phyloP scores from a whole-genome alignment of 1,140 invertebrate species.

The Zaprionus taronus region DNA sequence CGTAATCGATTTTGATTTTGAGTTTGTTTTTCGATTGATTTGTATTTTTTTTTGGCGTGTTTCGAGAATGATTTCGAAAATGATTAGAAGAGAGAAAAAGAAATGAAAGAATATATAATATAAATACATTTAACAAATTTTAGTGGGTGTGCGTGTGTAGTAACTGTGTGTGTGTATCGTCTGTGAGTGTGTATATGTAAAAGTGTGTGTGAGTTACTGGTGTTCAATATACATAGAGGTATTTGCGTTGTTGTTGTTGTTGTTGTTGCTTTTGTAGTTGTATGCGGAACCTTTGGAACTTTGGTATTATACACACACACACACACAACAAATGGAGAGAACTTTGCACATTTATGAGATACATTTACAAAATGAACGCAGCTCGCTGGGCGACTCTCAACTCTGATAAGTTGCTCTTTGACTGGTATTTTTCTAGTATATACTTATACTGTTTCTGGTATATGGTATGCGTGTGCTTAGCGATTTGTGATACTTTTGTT shows the following conservation, averaged over 20 bases:
- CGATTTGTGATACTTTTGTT: conserved; percentile 33
- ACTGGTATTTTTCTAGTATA: conserved; percentile 25
- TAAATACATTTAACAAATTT: conserved; percentile 84
- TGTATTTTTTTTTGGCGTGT: conserved; percentile 55
- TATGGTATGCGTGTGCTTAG: conserved; percentile 34
- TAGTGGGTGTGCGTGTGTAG: conserved; percentile 58
- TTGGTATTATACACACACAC: conserved; percentile 28
- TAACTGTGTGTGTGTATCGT: conserved; percentile 37
- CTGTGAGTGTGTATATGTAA: conserved; percentile 44
- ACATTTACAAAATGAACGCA: conserved; percentile 41
- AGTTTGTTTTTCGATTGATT: conserved; percentile 39
- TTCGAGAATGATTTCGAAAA: conserved; percentile 81
- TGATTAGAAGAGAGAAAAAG: conserved; percentile 84
- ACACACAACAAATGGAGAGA: conserved; percentile 18
- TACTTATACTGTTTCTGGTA: conserved; percentile 18
- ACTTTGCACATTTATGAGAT: conserved; percentile 27
- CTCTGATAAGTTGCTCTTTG: conserved; percentile 25
- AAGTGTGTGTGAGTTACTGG: conserved; percentile 41
- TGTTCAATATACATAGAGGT: conserved; percentile 43
- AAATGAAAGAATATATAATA: conserved; percentile 84
- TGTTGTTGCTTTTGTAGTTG: conserved; percentile 8
- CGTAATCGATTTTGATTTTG: conserved; percentile 19
- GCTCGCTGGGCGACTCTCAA: background rate
- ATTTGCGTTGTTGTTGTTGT: background rate
- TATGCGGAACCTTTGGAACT: conserved; percentile 25